Conservation (phyloP, 2,113 vertebrate genomes). For the Pteronura brasiliensis region DNA sequence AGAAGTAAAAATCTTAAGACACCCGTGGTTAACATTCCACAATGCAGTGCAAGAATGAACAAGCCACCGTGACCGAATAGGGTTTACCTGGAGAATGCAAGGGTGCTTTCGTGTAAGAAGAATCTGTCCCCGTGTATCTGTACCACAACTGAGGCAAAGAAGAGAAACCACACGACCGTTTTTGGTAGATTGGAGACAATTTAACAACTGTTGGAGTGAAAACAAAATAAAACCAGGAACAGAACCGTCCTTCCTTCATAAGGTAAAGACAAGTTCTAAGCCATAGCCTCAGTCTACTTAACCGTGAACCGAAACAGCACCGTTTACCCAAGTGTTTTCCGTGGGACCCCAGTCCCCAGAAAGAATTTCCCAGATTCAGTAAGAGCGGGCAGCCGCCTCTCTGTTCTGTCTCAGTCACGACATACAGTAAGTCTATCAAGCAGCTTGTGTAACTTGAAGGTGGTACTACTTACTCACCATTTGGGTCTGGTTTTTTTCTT, state of each 20-base stretch:
- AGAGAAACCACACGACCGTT: not conserved
- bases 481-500: not conserved
- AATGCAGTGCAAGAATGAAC: not conserved
- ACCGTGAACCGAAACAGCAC: not conserved
- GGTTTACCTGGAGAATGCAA: not conserved
- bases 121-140: not conserved
- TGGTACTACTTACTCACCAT: not conserved
- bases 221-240: not conserved
- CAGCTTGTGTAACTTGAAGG: fast-evolving
- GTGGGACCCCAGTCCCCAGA: not conserved
- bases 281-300: not conserved
- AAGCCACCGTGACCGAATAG: not conserved
- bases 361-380: not conserved
- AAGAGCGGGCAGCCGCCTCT: not conserved
- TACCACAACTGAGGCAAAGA: not conserved
- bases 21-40: not conserved
- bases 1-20: not conserved
- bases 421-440: not conserved
- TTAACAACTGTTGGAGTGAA: not conserved
- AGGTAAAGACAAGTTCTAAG: not conserved
- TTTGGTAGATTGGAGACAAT: not conserved
- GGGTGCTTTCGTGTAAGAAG: not conserved
- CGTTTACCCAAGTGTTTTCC: not conserved
- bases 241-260: not conserved
- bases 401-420: not conserved